phyloP scores from a whole-genome alignment of 2,888 invertebrate genomes.

The Drosophila diplacantha region DNA sequence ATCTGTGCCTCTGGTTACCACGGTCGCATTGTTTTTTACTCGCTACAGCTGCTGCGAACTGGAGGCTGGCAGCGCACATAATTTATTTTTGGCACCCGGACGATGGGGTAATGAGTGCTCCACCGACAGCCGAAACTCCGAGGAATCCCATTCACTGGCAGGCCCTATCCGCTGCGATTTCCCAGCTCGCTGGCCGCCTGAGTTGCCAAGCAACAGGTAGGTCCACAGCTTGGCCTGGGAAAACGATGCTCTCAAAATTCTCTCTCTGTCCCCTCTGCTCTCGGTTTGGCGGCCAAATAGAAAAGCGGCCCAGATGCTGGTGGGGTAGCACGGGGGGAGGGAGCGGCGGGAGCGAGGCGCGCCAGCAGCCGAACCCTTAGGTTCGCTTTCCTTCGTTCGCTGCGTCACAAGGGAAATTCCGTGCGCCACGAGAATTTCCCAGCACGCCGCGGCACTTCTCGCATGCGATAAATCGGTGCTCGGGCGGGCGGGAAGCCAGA shows the following conservation, averaged over 20 bases:
- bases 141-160: not conserved
- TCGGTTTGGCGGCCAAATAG: conserved; percentile 5
- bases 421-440: conserved; percentile 55
- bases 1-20: not conserved
- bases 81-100: conserved; percentile 23
- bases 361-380: conserved; percentile 19
- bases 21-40: conserved; percentile 16
- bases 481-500: conserved; percentile 6
- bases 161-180: conserved; percentile 1
- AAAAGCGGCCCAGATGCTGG: conserved; percentile 29
- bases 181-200: conserved; percentile 19
- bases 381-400: conserved; percentile 38
- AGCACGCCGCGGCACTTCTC: conserved; percentile 21
- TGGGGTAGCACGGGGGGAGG: not conserved
- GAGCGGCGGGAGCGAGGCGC: not conserved
- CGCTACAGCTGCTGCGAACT: conserved; percentile 18
- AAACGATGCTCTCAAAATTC: not conserved
- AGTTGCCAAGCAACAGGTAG: conserved; percentile 75
- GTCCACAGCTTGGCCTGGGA: conserved; percentile 46
- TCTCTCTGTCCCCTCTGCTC: conserved; percentile 1
- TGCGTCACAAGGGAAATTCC: conserved; percentile 43
- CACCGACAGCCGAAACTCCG: conserved; percentile 8
- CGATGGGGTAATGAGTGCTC: conserved; percentile 26
- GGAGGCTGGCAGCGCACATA: not conserved
- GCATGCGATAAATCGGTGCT: conserved; percentile 54